These are phyloP conservation scores for Sitobion miscanthi DNA, from an alignment of 1,140 invertebrate species.

Conservation along the genomic window DNA sequence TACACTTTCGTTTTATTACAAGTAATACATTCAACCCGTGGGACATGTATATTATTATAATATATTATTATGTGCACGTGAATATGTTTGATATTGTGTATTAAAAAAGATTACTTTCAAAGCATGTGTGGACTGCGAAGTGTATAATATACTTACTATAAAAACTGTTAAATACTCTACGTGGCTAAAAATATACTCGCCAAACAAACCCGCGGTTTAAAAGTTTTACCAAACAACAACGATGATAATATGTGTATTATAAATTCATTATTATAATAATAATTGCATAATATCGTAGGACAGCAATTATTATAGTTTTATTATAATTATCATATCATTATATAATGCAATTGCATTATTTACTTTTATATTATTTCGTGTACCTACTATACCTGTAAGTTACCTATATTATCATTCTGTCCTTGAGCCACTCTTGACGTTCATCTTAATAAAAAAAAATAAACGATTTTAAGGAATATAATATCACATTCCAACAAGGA, in stretches of 20 bases:
- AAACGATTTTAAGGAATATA: not conserved
- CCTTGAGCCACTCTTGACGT: no score
- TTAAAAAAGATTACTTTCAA: not conserved
- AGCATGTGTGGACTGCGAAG: not conserved
- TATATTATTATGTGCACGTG: not conserved
- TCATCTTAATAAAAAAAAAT: no score
- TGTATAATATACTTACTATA: not conserved
- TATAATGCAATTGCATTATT: no score
- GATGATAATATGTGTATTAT: not conserved
- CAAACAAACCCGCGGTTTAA: not conserved
- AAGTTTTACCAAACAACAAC: not conserved
- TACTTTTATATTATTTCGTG: no score
- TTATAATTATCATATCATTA: no score
- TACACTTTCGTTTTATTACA: not conserved
- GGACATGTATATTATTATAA: not conserved
- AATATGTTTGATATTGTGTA: not conserved
- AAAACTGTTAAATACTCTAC: not conserved
- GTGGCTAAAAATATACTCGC: not conserved
- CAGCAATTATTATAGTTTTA: no score
- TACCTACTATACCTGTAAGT: no score
- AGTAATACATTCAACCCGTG: not conserved
- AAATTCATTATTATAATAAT: no score
- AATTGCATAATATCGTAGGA: no score
- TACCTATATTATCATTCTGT: no score
- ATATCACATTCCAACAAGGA: not conserved